These are phyloP conservation scores for Caenorhabditis afra DNA, from an alignment of 2,888 invertebrate species.

Conservation along the genomic window DNA sequence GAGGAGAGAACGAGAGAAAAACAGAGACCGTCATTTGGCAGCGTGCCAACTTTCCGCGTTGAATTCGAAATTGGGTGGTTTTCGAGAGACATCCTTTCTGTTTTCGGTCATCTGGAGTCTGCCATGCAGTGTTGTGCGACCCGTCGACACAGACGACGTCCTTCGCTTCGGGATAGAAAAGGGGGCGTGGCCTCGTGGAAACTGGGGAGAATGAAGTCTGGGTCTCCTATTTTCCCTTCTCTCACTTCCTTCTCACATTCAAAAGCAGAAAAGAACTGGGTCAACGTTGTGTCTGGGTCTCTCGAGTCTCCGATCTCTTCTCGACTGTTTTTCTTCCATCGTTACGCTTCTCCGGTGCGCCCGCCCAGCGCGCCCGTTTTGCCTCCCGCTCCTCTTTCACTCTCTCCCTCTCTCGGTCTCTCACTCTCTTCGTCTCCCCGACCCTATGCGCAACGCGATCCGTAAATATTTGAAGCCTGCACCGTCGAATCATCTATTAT, in stretches of 20 bases:
- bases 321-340: constrained; percentile 10
- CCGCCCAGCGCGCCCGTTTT: background rate
- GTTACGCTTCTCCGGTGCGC: background rate
- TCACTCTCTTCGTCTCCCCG: background rate
- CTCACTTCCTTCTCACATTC: constrained; percentile 1
- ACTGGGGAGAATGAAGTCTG: background rate
- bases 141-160: no score
- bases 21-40: constrained; percentile 35
- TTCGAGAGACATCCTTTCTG: no score
- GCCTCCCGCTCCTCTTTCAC: constrained; percentile 4
- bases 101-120: no score
- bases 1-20: constrained; percentile 4
- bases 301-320: constrained; percentile 14
- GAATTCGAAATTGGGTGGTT: background rate
- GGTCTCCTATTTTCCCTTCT: background rate
- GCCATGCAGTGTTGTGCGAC: no score
- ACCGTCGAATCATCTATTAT: background rate
- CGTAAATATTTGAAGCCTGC: background rate
- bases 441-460: background rate
- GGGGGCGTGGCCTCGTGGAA: no score
- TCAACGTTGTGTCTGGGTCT: constrained; percentile 26
- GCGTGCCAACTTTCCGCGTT: constrained; percentile 20
- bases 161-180: no score
- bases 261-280: constrained; percentile 38
- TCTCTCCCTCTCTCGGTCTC: constrained; percentile 10